Conservation (phyloP, 2,797 vertebrate species). For the Spinibarbus caldwelli region DNA sequence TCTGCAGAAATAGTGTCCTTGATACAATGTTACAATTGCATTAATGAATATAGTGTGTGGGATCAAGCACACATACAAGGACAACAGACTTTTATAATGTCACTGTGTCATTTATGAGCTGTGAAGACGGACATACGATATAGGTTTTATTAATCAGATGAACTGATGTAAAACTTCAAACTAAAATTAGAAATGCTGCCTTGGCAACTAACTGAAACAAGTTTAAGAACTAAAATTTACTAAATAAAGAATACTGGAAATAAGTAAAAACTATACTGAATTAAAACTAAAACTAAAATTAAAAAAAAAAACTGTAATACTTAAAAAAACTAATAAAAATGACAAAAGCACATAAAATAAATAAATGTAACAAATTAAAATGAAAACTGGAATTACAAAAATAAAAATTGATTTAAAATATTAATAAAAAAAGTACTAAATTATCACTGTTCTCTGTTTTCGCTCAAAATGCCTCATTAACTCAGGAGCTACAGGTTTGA, state of each 20-base stretch:
- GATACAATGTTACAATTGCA: conserved; percentile 38
- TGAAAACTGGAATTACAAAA: not conserved
- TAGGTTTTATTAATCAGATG: not conserved
- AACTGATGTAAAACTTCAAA: not conserved
- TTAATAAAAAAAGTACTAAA: not conserved
- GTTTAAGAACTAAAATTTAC: not conserved
- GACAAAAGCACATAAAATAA: not conserved
- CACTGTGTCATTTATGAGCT: conserved; percentile 32
- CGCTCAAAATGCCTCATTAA: not conserved
- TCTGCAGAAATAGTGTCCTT: conserved; percentile 42
- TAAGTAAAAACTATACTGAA: too few relatives aligned
- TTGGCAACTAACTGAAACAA: not conserved
- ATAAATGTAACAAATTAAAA: not conserved
- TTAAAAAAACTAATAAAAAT: too few relatives aligned
- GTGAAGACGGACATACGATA: not conserved
- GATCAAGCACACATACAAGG: conserved; percentile 31
- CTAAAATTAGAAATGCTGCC: not conserved
- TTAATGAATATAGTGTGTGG: conserved; percentile 28
- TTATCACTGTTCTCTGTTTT: not conserved
- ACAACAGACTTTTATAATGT: conserved; percentile 45
- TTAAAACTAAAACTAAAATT: not conserved
- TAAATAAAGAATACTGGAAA: not conserved
- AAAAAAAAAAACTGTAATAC: not conserved
- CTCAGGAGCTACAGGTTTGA: not conserved
- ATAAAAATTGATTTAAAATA: not conserved